Conservation (phyloP, 2,888 invertebrate species). For the Caenorhabditis macrosperma region DNA sequence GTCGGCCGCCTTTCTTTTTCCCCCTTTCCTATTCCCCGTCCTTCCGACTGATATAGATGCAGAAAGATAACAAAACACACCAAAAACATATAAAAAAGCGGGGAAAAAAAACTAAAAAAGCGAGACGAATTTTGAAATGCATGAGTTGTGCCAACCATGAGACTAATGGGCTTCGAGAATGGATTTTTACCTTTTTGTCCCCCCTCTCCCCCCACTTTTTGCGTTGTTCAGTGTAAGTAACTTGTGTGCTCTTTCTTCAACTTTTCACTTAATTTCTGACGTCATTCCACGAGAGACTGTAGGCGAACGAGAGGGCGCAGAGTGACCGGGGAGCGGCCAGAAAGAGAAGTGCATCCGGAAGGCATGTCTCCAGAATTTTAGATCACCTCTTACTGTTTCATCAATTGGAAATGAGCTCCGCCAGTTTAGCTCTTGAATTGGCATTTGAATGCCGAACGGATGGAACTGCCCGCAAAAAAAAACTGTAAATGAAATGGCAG, state of each 20-base stretch:
- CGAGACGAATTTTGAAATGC: constrained; percentile 51
- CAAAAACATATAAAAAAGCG: constrained; percentile 33
- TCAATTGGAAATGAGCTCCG: not conserved
- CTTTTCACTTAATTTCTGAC: constrained; percentile 8
- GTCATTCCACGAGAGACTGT: constrained; percentile 5
- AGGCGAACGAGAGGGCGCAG: not conserved
- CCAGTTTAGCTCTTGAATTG: not conserved
- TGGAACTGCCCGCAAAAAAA: too few relatives aligned
- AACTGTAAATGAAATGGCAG: too few relatives aligned
- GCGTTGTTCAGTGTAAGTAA: constrained; percentile 31
- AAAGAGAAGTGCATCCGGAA: not conserved
- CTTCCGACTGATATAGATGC: constrained; percentile 1
- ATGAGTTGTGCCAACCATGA: constrained; percentile 49
- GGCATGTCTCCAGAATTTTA: not conserved
- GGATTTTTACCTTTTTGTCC: constrained; percentile 33
- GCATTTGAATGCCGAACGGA: not conserved
- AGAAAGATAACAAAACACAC: constrained; percentile 25
- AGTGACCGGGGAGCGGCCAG: too few relatives aligned
- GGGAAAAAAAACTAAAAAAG: constrained; percentile 36
- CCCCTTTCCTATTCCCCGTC: not conserved
- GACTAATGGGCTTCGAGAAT: constrained; percentile 51
- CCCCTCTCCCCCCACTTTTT: constrained; percentile 13
- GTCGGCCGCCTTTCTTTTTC: not conserved
- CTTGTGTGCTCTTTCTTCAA: constrained; percentile 31
- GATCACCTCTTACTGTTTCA: not conserved